These are phyloP conservation scores for Lanius collurio DNA, from an alignment of 2,113 vertebrate genomes.

Conservation along the genomic window DNA sequence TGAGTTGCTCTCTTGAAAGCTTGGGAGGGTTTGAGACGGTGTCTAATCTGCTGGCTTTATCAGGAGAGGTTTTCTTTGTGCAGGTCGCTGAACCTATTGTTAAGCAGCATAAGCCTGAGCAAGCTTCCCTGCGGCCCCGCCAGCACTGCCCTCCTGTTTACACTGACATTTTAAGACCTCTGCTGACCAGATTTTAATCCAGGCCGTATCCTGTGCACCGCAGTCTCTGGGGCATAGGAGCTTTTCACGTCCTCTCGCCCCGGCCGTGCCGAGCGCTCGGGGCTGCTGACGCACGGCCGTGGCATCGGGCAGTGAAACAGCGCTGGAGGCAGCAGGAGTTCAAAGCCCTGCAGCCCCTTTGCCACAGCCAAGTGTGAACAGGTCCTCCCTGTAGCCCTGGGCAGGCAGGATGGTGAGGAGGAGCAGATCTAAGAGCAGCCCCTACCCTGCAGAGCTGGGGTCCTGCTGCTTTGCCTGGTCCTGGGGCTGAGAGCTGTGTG, in stretches of 20 bases:
- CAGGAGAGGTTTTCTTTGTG: conserved; percentile 47
- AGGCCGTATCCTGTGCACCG: conserved; percentile 18
- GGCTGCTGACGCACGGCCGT: neutral
- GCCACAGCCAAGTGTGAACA: neutral
- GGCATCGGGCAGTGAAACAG: neutral
- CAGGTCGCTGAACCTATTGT: conserved; percentile 60
- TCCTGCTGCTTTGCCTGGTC: neutral
- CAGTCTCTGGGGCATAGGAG: conserved; percentile 29
- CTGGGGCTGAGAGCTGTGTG: neutral
- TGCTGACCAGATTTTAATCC: conserved; percentile 57
- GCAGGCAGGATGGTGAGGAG: neutral
- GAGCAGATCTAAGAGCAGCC: neutral
- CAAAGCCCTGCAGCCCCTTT: neutral
- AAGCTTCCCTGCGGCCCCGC: neutral
- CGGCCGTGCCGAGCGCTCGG: neutral
- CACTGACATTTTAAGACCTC: conserved; percentile 48
- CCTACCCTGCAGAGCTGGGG: neutral
- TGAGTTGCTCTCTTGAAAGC: neutral
- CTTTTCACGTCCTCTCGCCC: neutral
- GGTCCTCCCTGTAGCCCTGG: neutral
- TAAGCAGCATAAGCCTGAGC: conserved; percentile 5
- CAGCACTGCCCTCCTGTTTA: conserved; percentile 53
- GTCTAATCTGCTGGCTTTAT: conserved; percentile 29
- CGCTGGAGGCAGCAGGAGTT: neutral
- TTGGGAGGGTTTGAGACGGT: neutral